Evolutionary conservation across 1,140 invertebrate species (phyloP), one percentile per base, ranked within the genome.

Genomic region (Brachionus paranguensis): DNA sequence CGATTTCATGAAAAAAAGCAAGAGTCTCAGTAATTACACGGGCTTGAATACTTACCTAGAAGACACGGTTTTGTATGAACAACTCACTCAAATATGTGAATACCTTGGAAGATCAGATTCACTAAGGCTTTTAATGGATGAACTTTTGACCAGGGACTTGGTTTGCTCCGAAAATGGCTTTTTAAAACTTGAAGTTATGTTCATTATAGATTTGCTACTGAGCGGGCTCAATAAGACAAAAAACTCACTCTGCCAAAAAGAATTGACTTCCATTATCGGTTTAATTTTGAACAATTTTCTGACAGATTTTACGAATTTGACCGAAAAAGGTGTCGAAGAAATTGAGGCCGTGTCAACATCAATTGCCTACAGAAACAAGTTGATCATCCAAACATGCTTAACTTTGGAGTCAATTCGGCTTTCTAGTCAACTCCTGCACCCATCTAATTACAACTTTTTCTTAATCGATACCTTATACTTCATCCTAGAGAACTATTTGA

Each of bases 21-120:
- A 64, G 20, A 50, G 27, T 76, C 72, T 81, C 4, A 64, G 50
- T 24, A 81, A 64, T 24, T 81, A 81, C 64, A 45, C 20, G 0
- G 78, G 78, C 7, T 41, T 81, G 24, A 68, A 81, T 3, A 64
- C 50, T 20, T 81, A 81, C 53, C 33, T 81, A n/a, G 78, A 81
- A 60, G 78, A 81, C 17, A 60, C 55, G 14, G 17, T 41, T 68
- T 27, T 81, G 20, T 81, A 64, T 43, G 64, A 81, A 10, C 50
- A 47, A 20, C 33, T 68, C 27, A 60, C 11, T 64, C 43, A 41
- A 64, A 64, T 68, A 27, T 68, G 78, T 81, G 41, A 24, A 33
- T 81, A 60, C 27, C 33, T 81, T 20, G 78, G 53, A 14, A 60
- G 20, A 27, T 76, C 72, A 3, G 72, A 76, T 27, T 76, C 72